phyloP scores from a whole-genome alignment of 2,888 invertebrate species.

The Esperia sulphurella region DNA sequence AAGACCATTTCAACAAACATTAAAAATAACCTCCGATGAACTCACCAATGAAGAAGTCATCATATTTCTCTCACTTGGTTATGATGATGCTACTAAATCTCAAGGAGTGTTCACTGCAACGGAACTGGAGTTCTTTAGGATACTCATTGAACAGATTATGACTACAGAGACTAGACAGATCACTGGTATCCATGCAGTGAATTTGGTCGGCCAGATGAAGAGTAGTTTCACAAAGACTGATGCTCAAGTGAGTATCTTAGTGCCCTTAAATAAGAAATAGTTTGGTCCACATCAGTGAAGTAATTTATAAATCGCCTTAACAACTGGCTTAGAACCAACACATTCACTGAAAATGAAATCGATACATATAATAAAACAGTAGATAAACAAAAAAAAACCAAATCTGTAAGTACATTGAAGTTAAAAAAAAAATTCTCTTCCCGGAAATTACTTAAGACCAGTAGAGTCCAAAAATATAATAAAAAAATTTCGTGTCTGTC shows the following conservation, averaged over 20 bases:
- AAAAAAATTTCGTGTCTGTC: too few relatives aligned
- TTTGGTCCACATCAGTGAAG: too few relatives aligned
- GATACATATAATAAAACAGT: too few relatives aligned
- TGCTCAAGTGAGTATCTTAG: conserved; percentile 52
- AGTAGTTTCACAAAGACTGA: conserved; percentile 53
- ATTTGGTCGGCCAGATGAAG: conserved; percentile 56
- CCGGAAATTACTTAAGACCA: too few relatives aligned
- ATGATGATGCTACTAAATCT: conserved; percentile 58
- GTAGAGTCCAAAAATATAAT: too few relatives aligned
- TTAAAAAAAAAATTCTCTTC: too few relatives aligned
- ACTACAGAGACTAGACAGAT: conserved; percentile 56
- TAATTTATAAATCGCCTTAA: too few relatives aligned
- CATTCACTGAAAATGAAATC: too few relatives aligned
- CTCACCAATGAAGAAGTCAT: conserved; percentile 53
- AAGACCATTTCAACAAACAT: conserved; percentile 50
- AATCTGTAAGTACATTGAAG: too few relatives aligned
- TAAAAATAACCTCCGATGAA: conserved; percentile 60
- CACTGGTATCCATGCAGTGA: conserved; percentile 55
- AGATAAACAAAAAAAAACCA: too few relatives aligned
- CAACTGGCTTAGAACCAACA: too few relatives aligned
- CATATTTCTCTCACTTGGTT: conserved; percentile 55
- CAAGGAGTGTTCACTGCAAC: conserved; percentile 55
- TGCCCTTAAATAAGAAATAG: too few relatives aligned
- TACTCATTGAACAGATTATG: conserved; percentile 63
- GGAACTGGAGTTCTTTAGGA: conserved; percentile 62